Evolutionary conservation across 2,888 invertebrate species (phyloP).

Genomic region (Mythimna pallens): DNA sequence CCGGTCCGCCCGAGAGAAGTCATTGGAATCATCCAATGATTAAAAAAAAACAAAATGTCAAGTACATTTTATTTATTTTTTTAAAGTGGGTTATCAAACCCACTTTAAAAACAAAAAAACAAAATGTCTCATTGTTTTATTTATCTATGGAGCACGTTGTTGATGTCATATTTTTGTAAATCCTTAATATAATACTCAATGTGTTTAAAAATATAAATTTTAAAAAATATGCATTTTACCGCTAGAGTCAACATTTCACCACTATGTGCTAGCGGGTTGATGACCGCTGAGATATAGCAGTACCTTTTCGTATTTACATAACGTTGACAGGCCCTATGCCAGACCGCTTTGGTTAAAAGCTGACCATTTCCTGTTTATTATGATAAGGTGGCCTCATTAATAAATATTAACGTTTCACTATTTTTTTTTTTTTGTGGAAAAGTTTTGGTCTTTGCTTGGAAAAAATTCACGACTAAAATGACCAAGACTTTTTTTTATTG

Average conservation of each 20-base stretch:
- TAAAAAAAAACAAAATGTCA: too few relatives aligned
- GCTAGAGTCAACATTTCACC: slow-evolving; percentile 8
- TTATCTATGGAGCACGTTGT: background rate
- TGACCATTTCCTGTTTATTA: slow-evolving; percentile 35
- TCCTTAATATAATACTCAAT: too few relatives aligned
- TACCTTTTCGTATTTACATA: slow-evolving; percentile 44
- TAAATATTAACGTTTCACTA: slow-evolving; percentile 8
- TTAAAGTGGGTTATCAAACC: too few relatives aligned
- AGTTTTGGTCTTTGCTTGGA: background rate
- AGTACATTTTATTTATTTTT: too few relatives aligned
- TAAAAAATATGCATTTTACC: background rate
- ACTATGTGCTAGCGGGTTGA: slow-evolving; percentile 24
- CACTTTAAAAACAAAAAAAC: too few relatives aligned
- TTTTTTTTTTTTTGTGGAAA: slow-evolving; percentile 2
- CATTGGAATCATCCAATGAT: too few relatives aligned
- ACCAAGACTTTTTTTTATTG: background rate
- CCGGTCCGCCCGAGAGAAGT: too few relatives aligned
- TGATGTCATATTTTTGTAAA: too few relatives aligned
- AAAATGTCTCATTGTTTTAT: too few relatives aligned
- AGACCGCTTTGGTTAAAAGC: slow-evolving; percentile 42
- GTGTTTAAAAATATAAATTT: too few relatives aligned
- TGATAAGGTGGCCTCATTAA: slow-evolving; percentile 32
- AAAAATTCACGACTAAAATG: background rate
- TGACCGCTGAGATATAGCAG: slow-evolving; percentile 38
- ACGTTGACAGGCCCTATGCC: slow-evolving; percentile 38